These are phyloP conservation scores for Sarcophaga subvicina DNA, from an alignment of 2,888 invertebrate species.

Conservation along the genomic window DNA sequence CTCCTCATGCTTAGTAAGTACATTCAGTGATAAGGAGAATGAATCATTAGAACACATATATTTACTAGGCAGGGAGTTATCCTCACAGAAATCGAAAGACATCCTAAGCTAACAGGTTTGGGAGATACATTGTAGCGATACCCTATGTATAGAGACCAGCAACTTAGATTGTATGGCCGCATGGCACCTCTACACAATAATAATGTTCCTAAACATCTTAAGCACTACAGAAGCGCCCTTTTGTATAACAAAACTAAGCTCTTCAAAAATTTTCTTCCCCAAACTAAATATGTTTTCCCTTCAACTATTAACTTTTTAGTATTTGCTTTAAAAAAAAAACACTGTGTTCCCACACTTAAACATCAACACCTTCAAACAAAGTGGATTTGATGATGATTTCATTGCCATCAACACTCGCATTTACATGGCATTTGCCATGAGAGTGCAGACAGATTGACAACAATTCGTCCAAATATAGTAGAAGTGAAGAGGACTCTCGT, in stretches of 20 bases:
- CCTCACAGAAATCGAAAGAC: no score
- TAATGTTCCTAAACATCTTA: background rate
- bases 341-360: conserved; percentile 55
- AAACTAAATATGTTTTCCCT: no score
- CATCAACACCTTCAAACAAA: conserved; percentile 56
- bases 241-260: background rate
- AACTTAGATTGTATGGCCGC: no score
- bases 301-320: background rate
- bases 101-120: no score
- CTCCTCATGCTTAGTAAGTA: no score
- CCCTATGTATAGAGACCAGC: no score
- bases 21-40: no score
- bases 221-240: background rate
- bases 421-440: conserved; percentile 29
- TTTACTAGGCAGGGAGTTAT: no score
- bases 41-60: no score
- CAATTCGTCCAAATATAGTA: background rate
- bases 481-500: conserved; percentile 28
- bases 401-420: conserved; percentile 44
- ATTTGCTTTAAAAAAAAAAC: background rate
- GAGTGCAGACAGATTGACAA: background rate
- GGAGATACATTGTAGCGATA: no score
- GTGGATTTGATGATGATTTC: conserved; percentile 47
- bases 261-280: background rate
- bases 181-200: no score